Percentiles rank a stretch among this genome's conserved stretches.
These are phyloP conservation scores for Endotricha flammealis DNA, from an alignment of 2,888 invertebrate species.

Conservation along the genomic window DNA sequence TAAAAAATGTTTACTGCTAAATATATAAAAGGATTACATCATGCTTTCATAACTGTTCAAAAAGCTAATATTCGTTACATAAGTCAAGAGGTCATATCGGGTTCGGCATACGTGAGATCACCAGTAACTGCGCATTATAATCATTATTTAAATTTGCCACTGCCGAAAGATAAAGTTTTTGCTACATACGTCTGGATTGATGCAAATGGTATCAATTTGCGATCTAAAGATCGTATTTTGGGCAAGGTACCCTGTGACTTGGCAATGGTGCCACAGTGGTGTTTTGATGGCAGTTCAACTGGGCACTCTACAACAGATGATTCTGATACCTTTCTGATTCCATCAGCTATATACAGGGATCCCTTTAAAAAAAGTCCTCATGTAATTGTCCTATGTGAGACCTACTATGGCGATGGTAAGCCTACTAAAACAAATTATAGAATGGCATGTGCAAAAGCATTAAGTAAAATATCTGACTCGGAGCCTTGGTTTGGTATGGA, in stretches of 20 bases:
- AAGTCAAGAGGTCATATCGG: conserved; percentile 17
- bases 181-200: conserved; percentile 89
- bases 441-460: conserved; percentile 79
- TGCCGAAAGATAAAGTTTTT: conserved; percentile 77
- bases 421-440: conserved; percentile 87
- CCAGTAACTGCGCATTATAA: conserved; percentile 41
- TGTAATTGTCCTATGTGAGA: conserved; percentile 92
- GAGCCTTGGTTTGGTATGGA: conserved; percentile 95
- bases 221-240: conserved; percentile 83
- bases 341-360: conserved; percentile 93
- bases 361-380: conserved; percentile 93
- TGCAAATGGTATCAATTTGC: conserved; percentile 84
- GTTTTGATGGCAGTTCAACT: conserved; percentile 96
- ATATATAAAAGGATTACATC: neutral
- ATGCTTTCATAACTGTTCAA: neutral
- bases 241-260: conserved; percentile 77
- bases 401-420: conserved; percentile 84
- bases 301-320: conserved; percentile 89
- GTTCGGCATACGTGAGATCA: conserved; percentile 16
- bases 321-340: conserved; percentile 92
- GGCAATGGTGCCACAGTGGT: conserved; percentile 85
- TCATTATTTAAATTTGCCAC: conserved; percentile 60
- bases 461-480: conserved; percentile 72
- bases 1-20: conserved; percentile 16
- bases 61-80: conserved; percentile 15